phyloP scores from a whole-genome alignment of 2,113 vertebrate genomes.

The Gasterosteus nipponicus region DNA sequence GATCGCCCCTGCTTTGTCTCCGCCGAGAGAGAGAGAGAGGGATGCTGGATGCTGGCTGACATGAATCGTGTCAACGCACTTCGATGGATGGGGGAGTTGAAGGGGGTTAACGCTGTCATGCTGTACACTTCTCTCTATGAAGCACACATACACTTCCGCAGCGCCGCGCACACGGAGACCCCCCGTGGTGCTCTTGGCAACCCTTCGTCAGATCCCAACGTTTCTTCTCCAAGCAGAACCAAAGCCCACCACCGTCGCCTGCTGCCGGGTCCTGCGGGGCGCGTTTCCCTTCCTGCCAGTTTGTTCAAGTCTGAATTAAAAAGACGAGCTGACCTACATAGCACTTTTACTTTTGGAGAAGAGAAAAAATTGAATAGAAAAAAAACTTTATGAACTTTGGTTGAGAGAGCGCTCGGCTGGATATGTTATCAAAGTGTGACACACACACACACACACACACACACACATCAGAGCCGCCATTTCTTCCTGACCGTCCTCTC shows the following conservation, averaged over 20 bases:
- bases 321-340: slow-evolving; percentile 80
- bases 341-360: slow-evolving; percentile 59
- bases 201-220: slow-evolving; percentile 75
- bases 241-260: slow-evolving; percentile 70
- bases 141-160: slow-evolving; percentile 23
- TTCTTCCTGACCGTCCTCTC: slow-evolving; percentile 23
- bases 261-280: slow-evolving; percentile 68
- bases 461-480: neutral
- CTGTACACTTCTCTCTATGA: slow-evolving; percentile 50
- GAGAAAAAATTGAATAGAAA: slow-evolving; percentile 6
- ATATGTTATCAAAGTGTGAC: slow-evolving; percentile 25
- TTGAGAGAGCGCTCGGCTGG: slow-evolving; percentile 36
- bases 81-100: slow-evolving; percentile 31
- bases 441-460: slow-evolving; percentile 1
- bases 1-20: slow-evolving; percentile 66
- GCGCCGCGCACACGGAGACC: slow-evolving; percentile 51
- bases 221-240: slow-evolving; percentile 77
- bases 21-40: slow-evolving; percentile 35
- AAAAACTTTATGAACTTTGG: slow-evolving; percentile 69
- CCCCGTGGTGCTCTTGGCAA: slow-evolving; percentile 75
- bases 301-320: slow-evolving; percentile 75
- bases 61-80: slow-evolving; percentile 68
- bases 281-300: slow-evolving; percentile 74
- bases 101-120: slow-evolving; percentile 46
- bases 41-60: slow-evolving; percentile 66